Conservation (phyloP, 2,797 vertebrate species). For the Acanthopagrus latus region DNA sequence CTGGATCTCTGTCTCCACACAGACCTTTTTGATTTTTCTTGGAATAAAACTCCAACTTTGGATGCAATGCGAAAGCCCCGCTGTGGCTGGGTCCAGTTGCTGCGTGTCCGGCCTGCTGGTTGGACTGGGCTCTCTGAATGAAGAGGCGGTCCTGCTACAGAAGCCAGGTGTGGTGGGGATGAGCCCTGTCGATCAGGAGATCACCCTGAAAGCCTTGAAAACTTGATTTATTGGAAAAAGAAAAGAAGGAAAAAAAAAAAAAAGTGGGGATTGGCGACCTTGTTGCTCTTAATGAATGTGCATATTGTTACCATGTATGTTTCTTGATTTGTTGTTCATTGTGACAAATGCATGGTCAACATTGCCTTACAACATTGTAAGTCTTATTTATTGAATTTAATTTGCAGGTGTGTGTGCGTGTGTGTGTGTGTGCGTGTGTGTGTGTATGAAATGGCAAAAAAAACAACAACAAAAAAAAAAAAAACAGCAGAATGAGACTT, state of each 20-base stretch:
- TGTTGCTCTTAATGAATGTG: slow-evolving; percentile 90
- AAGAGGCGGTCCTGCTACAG: slow-evolving; percentile 45
- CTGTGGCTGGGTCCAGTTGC: slow-evolving; percentile 82
- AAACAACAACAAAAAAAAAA: background rate
- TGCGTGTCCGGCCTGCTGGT: slow-evolving; percentile 49
- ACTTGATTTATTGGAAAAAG: slow-evolving; percentile 56
- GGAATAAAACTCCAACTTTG: slow-evolving; percentile 73
- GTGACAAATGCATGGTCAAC: slow-evolving; percentile 91
- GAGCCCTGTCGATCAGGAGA: slow-evolving; percentile 87
- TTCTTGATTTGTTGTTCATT: slow-evolving; percentile 83
- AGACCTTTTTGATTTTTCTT: slow-evolving; percentile 38
- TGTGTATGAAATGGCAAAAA: slow-evolving; percentile 40
- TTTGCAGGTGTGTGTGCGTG: slow-evolving; percentile 82
- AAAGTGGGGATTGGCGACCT: slow-evolving; percentile 74
- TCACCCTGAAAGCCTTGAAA: slow-evolving; percentile 95
- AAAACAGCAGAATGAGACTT: slow-evolving; percentile 46
- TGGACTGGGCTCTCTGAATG: slow-evolving; percentile 40
- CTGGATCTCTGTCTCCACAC: slow-evolving; percentile 65
- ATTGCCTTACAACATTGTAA: slow-evolving; percentile 94
- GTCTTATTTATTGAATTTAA: slow-evolving; percentile 93
- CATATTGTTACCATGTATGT: slow-evolving; percentile 87
- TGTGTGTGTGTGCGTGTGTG: background rate
- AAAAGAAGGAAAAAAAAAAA: slow-evolving; percentile 59
- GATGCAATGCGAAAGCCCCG: slow-evolving; percentile 76
- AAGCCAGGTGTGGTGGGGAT: slow-evolving; percentile 38